Evolutionary conservation across 2,113 vertebrate species (phyloP).

Genomic region (Anolis carolinensis): DNA sequence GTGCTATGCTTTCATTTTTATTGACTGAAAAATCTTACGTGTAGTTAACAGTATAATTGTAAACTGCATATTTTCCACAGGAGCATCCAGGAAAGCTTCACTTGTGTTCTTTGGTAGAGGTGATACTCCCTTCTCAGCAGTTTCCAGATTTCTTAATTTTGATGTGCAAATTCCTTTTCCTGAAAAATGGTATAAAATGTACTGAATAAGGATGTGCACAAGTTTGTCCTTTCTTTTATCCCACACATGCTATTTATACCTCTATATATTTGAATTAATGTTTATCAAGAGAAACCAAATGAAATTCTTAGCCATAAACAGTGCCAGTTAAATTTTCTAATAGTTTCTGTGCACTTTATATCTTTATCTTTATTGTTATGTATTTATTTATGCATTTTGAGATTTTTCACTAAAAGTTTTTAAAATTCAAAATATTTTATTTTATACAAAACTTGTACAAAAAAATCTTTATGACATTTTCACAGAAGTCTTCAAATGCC

Average conservation of each 20-base stretch:
- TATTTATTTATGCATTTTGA: too few species aligned
- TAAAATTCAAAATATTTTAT: too few species aligned
- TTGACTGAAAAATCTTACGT: neutral
- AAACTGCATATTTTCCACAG: neutral
- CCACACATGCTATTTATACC: too few species aligned
- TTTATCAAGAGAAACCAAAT: neutral
- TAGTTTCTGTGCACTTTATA: too few species aligned
- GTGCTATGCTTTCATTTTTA: slow-evolving; percentile 57
- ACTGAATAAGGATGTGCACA: neutral
- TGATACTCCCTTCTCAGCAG: neutral
- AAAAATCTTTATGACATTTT: too few species aligned
- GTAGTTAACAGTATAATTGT: neutral
- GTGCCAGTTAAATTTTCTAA: too few species aligned
- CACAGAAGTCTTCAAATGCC: too few species aligned
- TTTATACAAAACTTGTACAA: too few species aligned
- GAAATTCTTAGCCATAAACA: neutral
- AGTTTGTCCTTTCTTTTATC: too few species aligned
- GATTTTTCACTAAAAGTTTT: too few species aligned
- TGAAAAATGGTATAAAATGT: slow-evolving; percentile 45
- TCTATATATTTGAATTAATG: too few species aligned
- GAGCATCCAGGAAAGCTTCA: accelerated
- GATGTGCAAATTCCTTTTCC: slow-evolving; percentile 22
- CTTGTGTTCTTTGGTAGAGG: neutral
- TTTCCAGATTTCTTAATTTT: slow-evolving; percentile 53
- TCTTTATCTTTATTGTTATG: too few species aligned